Conservation (phyloP, 2,888 invertebrate species). For the Andrena chrysosceles region DNA sequence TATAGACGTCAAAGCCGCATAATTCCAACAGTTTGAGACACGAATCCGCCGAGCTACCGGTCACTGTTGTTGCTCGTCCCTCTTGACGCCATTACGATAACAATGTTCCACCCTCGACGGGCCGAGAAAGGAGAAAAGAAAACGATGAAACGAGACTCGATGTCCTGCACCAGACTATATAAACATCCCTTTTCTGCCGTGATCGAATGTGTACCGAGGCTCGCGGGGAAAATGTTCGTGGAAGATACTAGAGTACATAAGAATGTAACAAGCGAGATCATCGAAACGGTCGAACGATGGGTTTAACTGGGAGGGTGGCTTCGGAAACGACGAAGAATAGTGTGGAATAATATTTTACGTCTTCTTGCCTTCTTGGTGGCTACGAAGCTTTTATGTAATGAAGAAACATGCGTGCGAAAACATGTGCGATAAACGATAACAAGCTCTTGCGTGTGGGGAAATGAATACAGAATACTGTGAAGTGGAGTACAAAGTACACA, state of each 20-base stretch:
- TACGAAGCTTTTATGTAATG: background rate
- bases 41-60: constrained; percentile 60
- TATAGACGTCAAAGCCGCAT: constrained; percentile 5
- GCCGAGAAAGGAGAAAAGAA: constrained; percentile 25
- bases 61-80: constrained; percentile 57
- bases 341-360: constrained; percentile 41
- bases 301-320: background rate
- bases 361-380: background rate
- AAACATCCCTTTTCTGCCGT: constrained; percentile 45
- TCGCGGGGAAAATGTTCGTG: background rate
- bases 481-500: background rate
- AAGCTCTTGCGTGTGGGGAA: background rate
- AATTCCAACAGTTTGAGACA: constrained; percentile 37
- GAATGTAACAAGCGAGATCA: constrained; percentile 57
- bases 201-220: constrained; percentile 33
- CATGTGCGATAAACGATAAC: background rate
- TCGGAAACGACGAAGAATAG: background rate
- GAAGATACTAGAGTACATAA: constrained; percentile 7
- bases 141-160: constrained; percentile 49
- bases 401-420: background rate
- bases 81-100: constrained; percentile 67
- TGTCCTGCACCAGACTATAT: constrained; percentile 44
- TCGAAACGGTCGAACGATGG: constrained; percentile 19
- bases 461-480: background rate
- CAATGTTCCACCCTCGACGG: constrained; percentile 63